Evolutionary conservation across 92 coral and sea anemone genomes (phyloP).

Genomic region (Actinostola sp.): DNA sequence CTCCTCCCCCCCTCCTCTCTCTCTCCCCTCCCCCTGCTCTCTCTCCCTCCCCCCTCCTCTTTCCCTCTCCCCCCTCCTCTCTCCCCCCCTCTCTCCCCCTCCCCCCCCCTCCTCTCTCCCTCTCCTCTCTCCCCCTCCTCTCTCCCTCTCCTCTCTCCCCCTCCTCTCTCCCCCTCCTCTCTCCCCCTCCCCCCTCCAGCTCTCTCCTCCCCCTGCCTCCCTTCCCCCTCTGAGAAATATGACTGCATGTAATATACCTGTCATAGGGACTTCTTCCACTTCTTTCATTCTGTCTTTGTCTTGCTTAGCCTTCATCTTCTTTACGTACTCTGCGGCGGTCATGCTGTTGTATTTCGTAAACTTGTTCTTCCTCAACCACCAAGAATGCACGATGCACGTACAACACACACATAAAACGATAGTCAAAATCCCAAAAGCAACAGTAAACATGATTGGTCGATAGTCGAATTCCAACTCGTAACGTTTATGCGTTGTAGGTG

Average conservation of each 20-base stretch:
- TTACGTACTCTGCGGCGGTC: constrained; percentile 38
- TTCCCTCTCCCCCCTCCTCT: no score
- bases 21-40: no score
- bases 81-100: no score
- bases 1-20: no score
- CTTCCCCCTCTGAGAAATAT: no score
- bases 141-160: no score
- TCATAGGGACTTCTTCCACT: constrained; percentile 17
- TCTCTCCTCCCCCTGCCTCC: no score
- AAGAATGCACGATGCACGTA: constrained; percentile 62
- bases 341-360: constrained; percentile 67
- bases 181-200: no score
- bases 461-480: constrained; percentile 54
- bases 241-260: constrained; percentile 1
- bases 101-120: no score
- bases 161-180: no score
- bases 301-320: constrained; percentile 29
- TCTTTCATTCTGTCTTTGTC: constrained; percentile 34
- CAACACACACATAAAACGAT: constrained; percentile 56
- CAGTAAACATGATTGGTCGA: constrained; percentile 50
- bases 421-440: constrained; percentile 39
- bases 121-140: no score
- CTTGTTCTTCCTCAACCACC: constrained; percentile 58
- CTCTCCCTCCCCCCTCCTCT: no score
- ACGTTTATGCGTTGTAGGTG: constrained; percentile 33